A percentile compares a stretch with the other conserved stretches of the same genome.
phyloP scores from a whole-genome alignment of 2,797 vertebrate genomes.

The Myioborus melanocephalus region DNA sequence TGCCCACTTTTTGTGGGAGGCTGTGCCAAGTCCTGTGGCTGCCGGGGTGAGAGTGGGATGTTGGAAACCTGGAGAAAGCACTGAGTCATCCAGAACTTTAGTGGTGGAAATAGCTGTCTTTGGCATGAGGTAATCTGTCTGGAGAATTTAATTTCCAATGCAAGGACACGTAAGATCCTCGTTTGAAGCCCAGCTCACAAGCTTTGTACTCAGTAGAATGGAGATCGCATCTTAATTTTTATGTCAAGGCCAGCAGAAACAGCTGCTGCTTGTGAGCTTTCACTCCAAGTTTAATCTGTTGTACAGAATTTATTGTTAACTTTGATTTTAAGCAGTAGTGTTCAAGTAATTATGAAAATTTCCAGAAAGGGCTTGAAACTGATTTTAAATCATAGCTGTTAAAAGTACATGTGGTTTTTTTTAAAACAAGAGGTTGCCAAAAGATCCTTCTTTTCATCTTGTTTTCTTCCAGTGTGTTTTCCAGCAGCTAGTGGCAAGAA shows the following conservation, averaged over 20 bases:
- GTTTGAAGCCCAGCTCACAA: neutral
- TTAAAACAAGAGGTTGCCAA: neutral
- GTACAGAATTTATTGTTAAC: neutral
- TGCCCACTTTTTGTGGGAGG: neutral
- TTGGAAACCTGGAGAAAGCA: neutral
- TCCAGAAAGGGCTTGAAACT: neutral
- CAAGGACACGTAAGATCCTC: neutral
- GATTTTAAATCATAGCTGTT: neutral
- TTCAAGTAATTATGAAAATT: neutral
- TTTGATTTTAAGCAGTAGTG: neutral
- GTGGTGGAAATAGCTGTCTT: neutral
- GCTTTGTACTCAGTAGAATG: neutral
- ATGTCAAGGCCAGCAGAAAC: neutral
- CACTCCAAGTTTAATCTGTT: neutral
- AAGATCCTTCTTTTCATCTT: neutral
- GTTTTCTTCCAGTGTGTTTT: neutral
- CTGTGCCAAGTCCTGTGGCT: neutral
- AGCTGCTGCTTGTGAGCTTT: neutral
- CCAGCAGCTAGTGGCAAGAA: neutral
- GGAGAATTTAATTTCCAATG: neutral
- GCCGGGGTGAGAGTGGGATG: neutral
- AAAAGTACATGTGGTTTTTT: neutral
- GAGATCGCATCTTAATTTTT: neutral
- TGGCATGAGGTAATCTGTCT: constrained; percentile 16
- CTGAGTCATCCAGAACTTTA: neutral